Evolutionary conservation across 2,113 vertebrate genomes (phyloP).

Genomic region (Lichenostomus cassidix): DNA sequence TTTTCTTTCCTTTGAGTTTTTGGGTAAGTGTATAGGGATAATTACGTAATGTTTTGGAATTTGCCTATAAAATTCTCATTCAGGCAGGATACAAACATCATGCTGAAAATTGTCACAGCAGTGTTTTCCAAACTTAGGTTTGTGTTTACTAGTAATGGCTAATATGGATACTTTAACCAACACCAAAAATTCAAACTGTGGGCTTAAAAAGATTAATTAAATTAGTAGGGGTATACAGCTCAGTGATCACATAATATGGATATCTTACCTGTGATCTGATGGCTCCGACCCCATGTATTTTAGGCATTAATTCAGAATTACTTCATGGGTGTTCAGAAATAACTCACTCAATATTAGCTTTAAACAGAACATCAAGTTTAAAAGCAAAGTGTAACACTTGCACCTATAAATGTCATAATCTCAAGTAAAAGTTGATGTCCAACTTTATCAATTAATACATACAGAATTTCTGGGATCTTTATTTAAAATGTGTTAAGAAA

Average conservation of each 20-base stretch:
- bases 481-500: not conserved
- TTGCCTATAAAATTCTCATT: not conserved
- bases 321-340: not conserved
- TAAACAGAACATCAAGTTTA: not conserved
- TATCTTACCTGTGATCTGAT: not conserved
- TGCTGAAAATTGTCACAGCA: not conserved
- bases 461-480: not conserved
- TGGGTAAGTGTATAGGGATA: not conserved
- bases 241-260: no score
- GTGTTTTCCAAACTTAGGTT: not conserved
- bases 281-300: not conserved
- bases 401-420: not conserved
- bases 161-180: not conserved
- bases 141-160: not conserved
- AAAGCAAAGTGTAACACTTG: not conserved
- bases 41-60: not conserved
- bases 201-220: not conserved
- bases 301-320: not conserved
- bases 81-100: not conserved
- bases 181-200: not conserved
- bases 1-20: not conserved
- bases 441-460: not conserved
- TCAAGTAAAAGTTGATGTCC: not conserved
- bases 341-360: not conserved
- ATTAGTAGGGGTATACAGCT: not conserved